Evolutionary conservation across 2,797 vertebrate species (phyloP), one percentile per base, ranked within the genome.

Genomic region (Allenopithecus nigroviridis): DNA sequence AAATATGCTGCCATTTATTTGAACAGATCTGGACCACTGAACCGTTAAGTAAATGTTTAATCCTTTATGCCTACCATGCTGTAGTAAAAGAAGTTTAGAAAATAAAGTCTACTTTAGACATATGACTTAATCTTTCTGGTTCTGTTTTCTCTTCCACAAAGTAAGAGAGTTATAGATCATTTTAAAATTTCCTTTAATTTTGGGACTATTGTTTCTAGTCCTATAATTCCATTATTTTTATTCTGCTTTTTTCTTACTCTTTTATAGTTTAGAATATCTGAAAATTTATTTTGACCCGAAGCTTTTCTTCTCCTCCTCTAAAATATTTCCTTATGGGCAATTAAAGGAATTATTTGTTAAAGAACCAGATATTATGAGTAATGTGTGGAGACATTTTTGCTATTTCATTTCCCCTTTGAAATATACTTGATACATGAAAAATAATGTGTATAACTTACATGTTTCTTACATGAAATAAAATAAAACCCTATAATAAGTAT

Each of bases 341-440:
- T 90, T 43, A 90, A 46, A 85, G 33, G n/a, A 79, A 79, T 84
- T 76, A 72, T 48, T 88, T 95, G 22, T 78, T 89, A 41, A 74
- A 74, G 75, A 89, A 78, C 57, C 17, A 72, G 41, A 57, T 68
- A 5, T 89, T 79, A 30, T 55, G 36, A 93, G 48, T 89, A 59
- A 59, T 72, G 19, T 61, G 3, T 85, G 50, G 80, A 84, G n/a
- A 72, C 36, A 41, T 93, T 76, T 96, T 76, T 96, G n/a, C n/a
- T 61, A 30, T 90, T 93, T 93, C 28, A 36, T 78, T 96, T 79
- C 46, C 17, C 30, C 50, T 84, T 93, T 61, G 41, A 89, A 79
- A 79, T 93, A 72, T 53, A 50, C 84, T 79, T 96, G 85, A 79
- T 72, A 70, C 76, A 26, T 72, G 57, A 50, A 84, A 86, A 92